Conservation (phyloP, 2,797 vertebrate species). For the Pseudotriccus pelzelni region DNA sequence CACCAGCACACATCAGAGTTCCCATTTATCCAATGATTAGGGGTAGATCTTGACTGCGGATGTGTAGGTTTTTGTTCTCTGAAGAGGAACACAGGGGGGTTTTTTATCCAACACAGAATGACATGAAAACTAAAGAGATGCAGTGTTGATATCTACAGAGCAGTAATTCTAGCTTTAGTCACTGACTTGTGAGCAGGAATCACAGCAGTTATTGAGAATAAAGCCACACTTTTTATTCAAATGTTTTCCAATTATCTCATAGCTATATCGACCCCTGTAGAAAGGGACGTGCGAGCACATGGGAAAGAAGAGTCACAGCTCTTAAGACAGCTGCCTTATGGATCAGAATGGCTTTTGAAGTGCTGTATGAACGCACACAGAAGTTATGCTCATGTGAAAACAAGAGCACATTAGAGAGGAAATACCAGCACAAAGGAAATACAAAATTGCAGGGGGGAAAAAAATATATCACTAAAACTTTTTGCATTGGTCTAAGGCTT, state of each 20-base stretch:
- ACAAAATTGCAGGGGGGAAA: neutral
- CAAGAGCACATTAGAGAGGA: neutral
- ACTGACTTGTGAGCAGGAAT: neutral
- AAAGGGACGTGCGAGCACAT: neutral
- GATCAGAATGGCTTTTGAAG: neutral
- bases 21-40: neutral
- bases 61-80: neutral
- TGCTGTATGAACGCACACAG: neutral
- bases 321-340: neutral
- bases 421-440: neutral
- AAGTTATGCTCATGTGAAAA: neutral
- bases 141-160: neutral
- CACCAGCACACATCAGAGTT: neutral
- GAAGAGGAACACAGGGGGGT: rapidly evolving
- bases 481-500: neutral
- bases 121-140: slow-evolving; percentile 10
- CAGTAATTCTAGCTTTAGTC: slow-evolving; percentile 3
- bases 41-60: neutral
- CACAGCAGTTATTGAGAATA: neutral
- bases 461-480: neutral
- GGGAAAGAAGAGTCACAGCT: neutral
- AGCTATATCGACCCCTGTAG: neutral
- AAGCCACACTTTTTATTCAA: neutral
- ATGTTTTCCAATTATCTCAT: neutral
- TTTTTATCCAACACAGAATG: neutral